Evolutionary conservation across 2,888 invertebrate species (phyloP), one percentile per base, ranked within the genome.

Genomic region (Zaprionus lineosus): DNA sequence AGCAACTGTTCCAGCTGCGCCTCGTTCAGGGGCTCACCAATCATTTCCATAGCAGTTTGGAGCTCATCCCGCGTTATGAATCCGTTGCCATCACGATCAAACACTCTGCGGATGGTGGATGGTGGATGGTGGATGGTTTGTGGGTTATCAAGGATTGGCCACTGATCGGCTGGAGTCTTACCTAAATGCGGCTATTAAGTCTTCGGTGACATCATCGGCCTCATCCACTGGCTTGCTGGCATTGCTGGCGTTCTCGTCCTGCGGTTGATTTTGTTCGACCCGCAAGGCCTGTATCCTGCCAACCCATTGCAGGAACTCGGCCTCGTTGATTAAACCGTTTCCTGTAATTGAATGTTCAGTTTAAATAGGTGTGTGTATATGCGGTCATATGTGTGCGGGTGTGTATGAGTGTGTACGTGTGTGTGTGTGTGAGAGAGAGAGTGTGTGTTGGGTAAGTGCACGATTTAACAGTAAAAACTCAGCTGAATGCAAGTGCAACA

Each of bases 21-120:
- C 84, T 95, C 95, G 1, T 94, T 94, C 52, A 95, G 93, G 1
- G 93, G 92, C 90, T 95, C 95, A 15, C 95, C 95, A 78, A 95
- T 95, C 92, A 95, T 94, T 89, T 95, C 95, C 91, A 95, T 93
- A n/a, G 95, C 95, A 50, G 93, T 91, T 84, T 93, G 93, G 37
- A 95, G 90, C 89, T 95, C 95, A 87, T 95, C 95, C 84, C 93
- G 92, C 29, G 95, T 96, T 88, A 97, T 97, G 90, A 94, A 97
- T 21, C 97, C 97, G 89, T 97, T 96, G 85, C 95, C 94, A 88
- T 97, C 96, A 56, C 96, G 93, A 91, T 97, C 97, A 89, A 97
- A 97, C 47, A 95, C 96, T 88, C 95, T 93, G 60, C 19, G 46
- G 34, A 3, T 26, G 1, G n/a, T n/a, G n/a, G n/a, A n/a, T n/a